Evolutionary conservation across 2,113 vertebrate species (phyloP).

Genomic region (Microcebus ravelobensis): DNA sequence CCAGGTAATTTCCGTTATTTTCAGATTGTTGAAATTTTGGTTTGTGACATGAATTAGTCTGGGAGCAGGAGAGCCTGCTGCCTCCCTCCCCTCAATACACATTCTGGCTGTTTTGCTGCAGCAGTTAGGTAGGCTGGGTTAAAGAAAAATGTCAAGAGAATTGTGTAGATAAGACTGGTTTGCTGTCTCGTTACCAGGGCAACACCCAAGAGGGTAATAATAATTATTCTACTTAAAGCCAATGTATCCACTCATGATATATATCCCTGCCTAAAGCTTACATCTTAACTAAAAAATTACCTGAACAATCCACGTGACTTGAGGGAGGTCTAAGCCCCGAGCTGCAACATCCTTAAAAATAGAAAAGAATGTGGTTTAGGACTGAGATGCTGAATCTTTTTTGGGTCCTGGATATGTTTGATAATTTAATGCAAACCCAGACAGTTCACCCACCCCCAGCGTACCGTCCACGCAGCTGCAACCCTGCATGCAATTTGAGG

Average conservation of each 20-base stretch:
- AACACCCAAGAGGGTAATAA: conserved; percentile 51
- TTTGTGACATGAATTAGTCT: conserved; percentile 76
- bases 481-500: not conserved
- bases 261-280: not conserved
- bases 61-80: conserved; percentile 64
- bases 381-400: not conserved
- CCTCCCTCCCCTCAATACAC: not conserved
- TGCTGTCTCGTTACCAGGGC: conserved; percentile 61
- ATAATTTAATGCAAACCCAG: not conserved
- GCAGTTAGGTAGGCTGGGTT: not conserved
- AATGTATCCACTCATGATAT: conserved; percentile 2
- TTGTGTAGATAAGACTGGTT: not conserved
- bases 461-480: fast-evolving
- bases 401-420: not conserved
- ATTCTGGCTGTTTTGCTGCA: not conserved
- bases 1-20: conserved; percentile 75
- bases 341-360: conserved; percentile 95
- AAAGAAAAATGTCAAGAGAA: conserved; percentile 29
- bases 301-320: conserved; percentile 97
- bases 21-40: conserved; percentile 78
- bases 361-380: conserved; percentile 45
- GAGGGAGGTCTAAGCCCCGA: conserved; percentile 94
- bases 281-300: conserved; percentile 79
- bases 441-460: fast-evolving
- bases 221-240: conserved; percentile 54